Evolutionary conservation across 2,888 invertebrate genomes (phyloP).

Genomic region (Venustoraphidia nigricollis): DNA sequence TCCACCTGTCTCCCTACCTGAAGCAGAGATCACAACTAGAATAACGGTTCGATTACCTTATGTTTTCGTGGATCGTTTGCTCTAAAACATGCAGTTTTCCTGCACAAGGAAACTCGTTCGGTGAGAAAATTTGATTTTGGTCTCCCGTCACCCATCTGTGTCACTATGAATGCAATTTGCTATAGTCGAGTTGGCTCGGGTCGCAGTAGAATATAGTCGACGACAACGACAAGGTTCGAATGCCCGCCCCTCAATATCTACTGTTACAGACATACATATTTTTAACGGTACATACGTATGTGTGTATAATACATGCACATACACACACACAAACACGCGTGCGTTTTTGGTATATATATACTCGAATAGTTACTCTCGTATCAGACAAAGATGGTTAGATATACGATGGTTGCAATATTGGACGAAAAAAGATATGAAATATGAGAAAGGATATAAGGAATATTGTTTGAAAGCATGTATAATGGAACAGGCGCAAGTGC

Average conservation of each 20-base stretch:
- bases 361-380: no score
- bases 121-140: constrained; percentile 20
- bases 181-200: constrained; percentile 6
- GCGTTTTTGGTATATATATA: no score
- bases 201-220: constrained; percentile 4
- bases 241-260: neutral
- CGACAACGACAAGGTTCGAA: neutral
- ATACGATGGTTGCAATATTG: constrained; percentile 16
- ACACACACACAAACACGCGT: no score
- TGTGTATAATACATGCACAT: no score
- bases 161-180: constrained; percentile 19
- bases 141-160: constrained; percentile 19
- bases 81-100: constrained; percentile 17
- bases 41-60: constrained; percentile 7
- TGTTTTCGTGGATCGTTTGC: constrained; percentile 16
- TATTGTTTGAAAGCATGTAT: constrained; percentile 16
- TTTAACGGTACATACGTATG: no score
- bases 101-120: constrained; percentile 15
- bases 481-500: constrained; percentile 9
- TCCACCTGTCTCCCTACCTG: no score
- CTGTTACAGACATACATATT: neutral
- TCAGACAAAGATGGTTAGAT: no score
- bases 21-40: no score
- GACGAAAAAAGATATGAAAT: constrained; percentile 17
- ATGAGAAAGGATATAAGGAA: constrained; percentile 15